phyloP scores from a whole-genome alignment of 2,113 vertebrate genomes.

The Okapia johnstoni region DNA sequence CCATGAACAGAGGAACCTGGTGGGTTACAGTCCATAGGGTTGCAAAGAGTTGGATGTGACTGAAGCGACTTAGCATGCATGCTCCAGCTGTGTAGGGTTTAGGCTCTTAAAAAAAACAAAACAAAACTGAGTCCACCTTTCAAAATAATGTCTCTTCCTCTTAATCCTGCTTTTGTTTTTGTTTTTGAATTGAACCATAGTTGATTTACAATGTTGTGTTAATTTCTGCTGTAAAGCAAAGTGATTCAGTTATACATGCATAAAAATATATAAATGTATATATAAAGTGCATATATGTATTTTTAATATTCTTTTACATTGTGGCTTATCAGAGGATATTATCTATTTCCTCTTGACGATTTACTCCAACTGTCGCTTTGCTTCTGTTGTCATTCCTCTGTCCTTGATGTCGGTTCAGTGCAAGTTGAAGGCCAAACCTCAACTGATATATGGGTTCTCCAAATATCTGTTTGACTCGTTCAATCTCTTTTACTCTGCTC shows the following conservation, averaged over 20 bases:
- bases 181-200: neutral
- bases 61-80: neutral
- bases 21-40: neutral
- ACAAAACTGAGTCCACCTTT: neutral
- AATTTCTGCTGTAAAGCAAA: neutral
- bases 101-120: neutral
- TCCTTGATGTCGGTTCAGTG: neutral
- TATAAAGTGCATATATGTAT: neutral
- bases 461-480: neutral
- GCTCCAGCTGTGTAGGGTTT: neutral
- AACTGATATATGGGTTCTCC: neutral
- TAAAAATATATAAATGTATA: neutral
- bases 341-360: neutral
- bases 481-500: neutral
- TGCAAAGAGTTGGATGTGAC: neutral
- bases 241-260: neutral
- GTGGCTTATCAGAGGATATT: neutral
- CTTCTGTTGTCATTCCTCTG: neutral
- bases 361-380: neutral
- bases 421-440: neutral
- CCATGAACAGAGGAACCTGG: neutral
- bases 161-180: neutral
- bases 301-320: neutral
- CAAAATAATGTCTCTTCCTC: neutral
- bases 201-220: neutral